Evolutionary conservation across 2,797 vertebrate genomes (phyloP).

Genomic region (Xenopus petersii): DNA sequence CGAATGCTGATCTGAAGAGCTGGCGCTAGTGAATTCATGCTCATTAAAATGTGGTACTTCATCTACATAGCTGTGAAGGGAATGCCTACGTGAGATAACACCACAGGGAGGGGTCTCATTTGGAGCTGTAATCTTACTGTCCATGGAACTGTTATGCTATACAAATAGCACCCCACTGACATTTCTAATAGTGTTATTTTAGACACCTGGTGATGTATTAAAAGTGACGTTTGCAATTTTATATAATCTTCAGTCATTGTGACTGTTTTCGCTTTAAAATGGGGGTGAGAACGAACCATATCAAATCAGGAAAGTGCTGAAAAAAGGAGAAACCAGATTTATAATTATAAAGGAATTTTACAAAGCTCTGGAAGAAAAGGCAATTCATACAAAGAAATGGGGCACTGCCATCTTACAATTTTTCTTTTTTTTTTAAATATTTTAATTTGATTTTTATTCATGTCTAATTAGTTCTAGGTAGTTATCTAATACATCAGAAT

Average conservation of each 20-base stretch:
- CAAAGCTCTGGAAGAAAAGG: too few species aligned
- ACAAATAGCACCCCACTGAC: slow-evolving; percentile 15
- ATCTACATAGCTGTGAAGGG: slow-evolving; percentile 24
- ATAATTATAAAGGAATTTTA: too few species aligned
- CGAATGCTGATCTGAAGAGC: slow-evolving; percentile 23
- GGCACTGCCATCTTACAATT: too few species aligned
- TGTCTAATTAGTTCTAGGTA: too few species aligned
- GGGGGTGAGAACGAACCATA: too few species aligned
- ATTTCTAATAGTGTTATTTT: slow-evolving; percentile 22
- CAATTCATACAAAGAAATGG: too few species aligned
- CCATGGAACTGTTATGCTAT: slow-evolving; percentile 21
- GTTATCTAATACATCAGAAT: too few species aligned
- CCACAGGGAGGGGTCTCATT: slow-evolving; percentile 30
- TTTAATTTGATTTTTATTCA: too few species aligned
- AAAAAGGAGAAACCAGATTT: too few species aligned
- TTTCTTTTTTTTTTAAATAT: too few species aligned
- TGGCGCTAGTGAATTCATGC: background rate
- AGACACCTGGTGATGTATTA: slow-evolving; percentile 1
- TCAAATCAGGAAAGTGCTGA: too few species aligned
- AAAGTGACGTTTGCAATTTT: slow-evolving; percentile 6
- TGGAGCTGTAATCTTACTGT: slow-evolving; percentile 9
- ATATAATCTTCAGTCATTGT: background rate
- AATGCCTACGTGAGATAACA: slow-evolving; percentile 33
- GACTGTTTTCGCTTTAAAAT: too few species aligned
- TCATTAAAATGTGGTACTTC: slow-evolving; percentile 34